A percentile compares a stretch with the other conserved stretches of the same genome.
Conservation (phyloP, 2,888 invertebrate genomes). For the Gymnoscelis rufifasciata region DNA sequence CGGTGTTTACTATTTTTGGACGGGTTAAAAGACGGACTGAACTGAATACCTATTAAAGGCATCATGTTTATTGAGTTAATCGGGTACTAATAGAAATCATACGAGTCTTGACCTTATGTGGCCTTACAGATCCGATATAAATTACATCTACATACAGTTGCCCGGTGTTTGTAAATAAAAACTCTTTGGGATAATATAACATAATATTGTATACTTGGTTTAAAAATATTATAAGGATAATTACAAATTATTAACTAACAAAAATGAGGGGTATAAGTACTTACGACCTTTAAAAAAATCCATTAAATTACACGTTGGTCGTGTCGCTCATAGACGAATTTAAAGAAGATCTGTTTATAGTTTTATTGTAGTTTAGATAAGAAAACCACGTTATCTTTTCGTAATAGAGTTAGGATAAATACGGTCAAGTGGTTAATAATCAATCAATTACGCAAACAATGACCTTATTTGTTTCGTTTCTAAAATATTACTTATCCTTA, state of each 20-base stretch:
- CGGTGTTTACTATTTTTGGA: too few species aligned
- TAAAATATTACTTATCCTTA: background rate
- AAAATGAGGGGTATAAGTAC: too few species aligned
- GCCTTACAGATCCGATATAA: conserved; percentile 50
- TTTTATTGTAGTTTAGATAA: too few species aligned
- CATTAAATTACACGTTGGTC: too few species aligned
- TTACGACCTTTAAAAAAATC: too few species aligned
- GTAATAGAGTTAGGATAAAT: conserved; percentile 23
- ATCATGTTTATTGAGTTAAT: conserved; percentile 27
- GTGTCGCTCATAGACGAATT: too few species aligned
- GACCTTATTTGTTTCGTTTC: conserved; percentile 5
- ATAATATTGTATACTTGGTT: too few species aligned
- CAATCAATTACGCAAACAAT: conserved; percentile 13
- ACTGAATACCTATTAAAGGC: conserved; percentile 5
- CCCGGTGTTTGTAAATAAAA: background rate
- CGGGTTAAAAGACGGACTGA: too few species aligned
- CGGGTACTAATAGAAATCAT: conserved; percentile 48
- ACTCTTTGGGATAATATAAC: background rate
- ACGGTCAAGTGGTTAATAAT: conserved; percentile 15
- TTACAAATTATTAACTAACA: too few species aligned
- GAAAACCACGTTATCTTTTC: background rate
- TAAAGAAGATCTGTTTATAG: too few species aligned
- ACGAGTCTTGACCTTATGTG: conserved; percentile 58
- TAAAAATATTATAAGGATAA: too few species aligned
- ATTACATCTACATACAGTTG: conserved; percentile 10